These are phyloP conservation scores for Lophochroa leadbeateri DNA, from an alignment of 2,113 vertebrate species.

Conservation along the genomic window DNA sequence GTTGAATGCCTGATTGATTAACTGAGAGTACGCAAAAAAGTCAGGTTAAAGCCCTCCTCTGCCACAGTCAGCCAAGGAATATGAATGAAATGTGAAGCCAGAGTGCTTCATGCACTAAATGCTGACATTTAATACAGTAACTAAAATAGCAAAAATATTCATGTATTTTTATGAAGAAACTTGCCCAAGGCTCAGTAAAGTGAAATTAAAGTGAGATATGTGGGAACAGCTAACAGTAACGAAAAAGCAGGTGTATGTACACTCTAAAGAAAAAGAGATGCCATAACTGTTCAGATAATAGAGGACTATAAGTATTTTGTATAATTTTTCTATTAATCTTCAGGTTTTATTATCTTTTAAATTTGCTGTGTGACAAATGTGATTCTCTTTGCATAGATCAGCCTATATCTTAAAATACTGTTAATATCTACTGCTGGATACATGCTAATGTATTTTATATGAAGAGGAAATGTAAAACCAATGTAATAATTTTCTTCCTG, in stretches of 20 bases:
- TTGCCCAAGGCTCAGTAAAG: background rate
- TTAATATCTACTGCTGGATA: background rate
- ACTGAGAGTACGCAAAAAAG: background rate
- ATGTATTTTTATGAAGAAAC: background rate
- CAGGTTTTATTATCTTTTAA: background rate
- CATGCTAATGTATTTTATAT: background rate
- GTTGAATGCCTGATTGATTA: background rate
- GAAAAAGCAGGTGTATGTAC: background rate
- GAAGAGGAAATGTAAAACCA: background rate
- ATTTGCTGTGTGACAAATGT: background rate
- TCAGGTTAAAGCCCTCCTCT: background rate
- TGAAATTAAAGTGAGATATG: background rate
- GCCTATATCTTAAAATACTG: background rate
- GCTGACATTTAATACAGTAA: background rate
- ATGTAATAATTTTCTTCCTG: background rate
- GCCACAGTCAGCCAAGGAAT: background rate
- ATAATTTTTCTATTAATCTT: background rate
- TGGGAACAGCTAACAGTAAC: accelerated
- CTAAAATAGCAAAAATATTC: background rate
- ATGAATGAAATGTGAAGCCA: background rate
- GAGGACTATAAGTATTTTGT: background rate
- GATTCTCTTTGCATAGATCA: background rate
- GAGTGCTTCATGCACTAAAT: background rate
- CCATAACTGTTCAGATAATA: background rate
- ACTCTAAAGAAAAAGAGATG: background rate